Evolutionary conservation across 2,113 vertebrate genomes (phyloP).

Genomic region (Himantopus leucocephalus): DNA sequence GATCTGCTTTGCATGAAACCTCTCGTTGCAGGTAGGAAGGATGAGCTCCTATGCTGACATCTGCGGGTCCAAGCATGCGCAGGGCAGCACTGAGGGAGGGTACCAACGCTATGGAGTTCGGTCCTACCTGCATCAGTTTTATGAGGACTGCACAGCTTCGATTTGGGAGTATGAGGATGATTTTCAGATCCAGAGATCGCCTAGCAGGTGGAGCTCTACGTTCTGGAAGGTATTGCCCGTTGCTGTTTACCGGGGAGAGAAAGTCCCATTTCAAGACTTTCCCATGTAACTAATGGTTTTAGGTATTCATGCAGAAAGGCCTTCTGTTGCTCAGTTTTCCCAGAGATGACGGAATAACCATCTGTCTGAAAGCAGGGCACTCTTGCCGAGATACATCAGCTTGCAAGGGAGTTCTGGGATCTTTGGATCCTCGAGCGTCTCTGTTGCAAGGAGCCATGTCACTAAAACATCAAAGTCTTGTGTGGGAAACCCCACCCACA

Average conservation of each 20-base stretch:
- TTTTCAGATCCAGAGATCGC: constrained; percentile 99
- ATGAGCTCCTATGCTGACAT: constrained; percentile 91
- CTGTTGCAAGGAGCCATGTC: neutral
- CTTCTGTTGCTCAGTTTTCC: neutral
- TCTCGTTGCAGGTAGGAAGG: constrained; percentile 83
- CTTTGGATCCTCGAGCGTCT: neutral
- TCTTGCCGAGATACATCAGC: neutral
- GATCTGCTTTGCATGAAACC: neutral
- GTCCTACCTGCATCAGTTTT: constrained; percentile 98
- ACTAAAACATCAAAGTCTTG: neutral
- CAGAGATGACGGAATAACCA: neutral
- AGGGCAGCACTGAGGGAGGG: constrained; percentile 71
- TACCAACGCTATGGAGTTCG: constrained; percentile 94
- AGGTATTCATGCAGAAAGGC: neutral
- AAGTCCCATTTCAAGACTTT: neutral
- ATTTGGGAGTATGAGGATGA: constrained; percentile 98
- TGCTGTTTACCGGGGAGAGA: neutral
- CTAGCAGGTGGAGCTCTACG: constrained; percentile 92
- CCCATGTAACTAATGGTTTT: neutral
- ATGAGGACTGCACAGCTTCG: constrained; percentile 97
- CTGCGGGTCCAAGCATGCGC: constrained; percentile 82
- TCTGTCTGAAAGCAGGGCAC: neutral
- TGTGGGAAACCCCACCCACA: neutral
- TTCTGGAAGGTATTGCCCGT: constrained; percentile 90
- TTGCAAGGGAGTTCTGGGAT: neutral